Conservation (phyloP, 1,140 invertebrate species). For the Neotoxoptera formosana region DNA sequence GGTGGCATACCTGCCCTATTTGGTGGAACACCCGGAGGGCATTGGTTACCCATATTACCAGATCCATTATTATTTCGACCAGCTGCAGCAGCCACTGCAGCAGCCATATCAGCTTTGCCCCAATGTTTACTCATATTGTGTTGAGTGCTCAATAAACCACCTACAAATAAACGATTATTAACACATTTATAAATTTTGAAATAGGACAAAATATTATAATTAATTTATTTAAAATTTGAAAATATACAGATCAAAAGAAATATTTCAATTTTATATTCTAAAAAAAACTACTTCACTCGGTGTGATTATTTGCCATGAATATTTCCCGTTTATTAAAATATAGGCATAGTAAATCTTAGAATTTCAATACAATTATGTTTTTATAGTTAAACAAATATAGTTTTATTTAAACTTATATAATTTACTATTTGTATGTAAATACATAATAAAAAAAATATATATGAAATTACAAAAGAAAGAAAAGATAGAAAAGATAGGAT, state of each 20-base stretch:
- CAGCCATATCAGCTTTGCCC: conserved; percentile 53
- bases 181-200: background rate
- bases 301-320: background rate
- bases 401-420: background rate
- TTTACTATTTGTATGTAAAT: background rate
- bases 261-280: background rate
- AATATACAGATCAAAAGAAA: background rate
- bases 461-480: background rate
- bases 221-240: background rate
- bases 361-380: background rate
- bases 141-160: conserved; percentile 46
- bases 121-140: conserved; percentile 55
- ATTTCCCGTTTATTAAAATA: background rate
- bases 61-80: conserved; percentile 50
- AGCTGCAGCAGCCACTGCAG: conserved; percentile 53
- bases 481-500: background rate
- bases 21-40: conserved; percentile 67
- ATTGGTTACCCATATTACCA: conserved; percentile 59
- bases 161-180: conserved; percentile 28
- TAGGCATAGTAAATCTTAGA: background rate
- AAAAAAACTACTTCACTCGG: background rate
- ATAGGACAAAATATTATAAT: background rate
- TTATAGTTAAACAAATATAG: background rate
- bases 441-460: background rate
- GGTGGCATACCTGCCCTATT: conserved; percentile 66